Conservation (phyloP, 2,888 invertebrate species). For the Stenoptilia bipunctidactyla region DNA sequence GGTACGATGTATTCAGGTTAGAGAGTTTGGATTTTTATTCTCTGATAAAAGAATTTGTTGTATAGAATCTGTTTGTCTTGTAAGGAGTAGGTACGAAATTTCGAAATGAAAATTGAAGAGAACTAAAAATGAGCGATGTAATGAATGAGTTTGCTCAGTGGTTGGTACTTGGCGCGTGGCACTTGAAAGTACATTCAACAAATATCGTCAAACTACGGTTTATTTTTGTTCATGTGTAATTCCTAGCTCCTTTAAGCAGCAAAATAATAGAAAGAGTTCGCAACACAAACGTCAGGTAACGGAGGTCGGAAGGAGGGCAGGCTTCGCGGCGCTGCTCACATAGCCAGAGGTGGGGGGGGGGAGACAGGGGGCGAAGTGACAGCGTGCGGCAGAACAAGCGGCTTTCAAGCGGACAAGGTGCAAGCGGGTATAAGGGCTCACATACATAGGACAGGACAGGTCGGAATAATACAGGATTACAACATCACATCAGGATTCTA, state of each 20-base stretch:
- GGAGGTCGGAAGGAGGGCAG: constrained; percentile 36
- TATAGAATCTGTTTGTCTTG: neutral
- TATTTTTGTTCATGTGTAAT: constrained; percentile 29
- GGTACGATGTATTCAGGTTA: too few species aligned
- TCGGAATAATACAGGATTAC: constrained; percentile 66
- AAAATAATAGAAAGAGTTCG: constrained; percentile 47
- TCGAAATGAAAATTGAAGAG: neutral
- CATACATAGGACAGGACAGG: constrained; percentile 59
- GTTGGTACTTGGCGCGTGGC: constrained; percentile 16
- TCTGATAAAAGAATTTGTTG: too few species aligned
- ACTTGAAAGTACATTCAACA: constrained; percentile 31
- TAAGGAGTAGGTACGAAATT: neutral
- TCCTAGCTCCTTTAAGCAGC: constrained; percentile 52
- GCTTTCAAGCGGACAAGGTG: constrained; percentile 69
- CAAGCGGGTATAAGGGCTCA: constrained; percentile 68
- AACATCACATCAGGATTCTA: constrained; percentile 51
- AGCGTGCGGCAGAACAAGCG: constrained; percentile 71
- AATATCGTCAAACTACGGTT: neutral
- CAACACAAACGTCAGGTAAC: constrained; percentile 49
- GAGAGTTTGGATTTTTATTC: too few species aligned
- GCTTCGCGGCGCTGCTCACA: constrained; percentile 30
- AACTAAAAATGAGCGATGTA: too few species aligned
- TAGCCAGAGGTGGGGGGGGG: constrained; percentile 9
- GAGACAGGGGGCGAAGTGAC: constrained; percentile 37
- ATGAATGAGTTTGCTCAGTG: too few species aligned